Conservation (phyloP, 2,113 vertebrate species). For the Turdus rufiventris region DNA sequence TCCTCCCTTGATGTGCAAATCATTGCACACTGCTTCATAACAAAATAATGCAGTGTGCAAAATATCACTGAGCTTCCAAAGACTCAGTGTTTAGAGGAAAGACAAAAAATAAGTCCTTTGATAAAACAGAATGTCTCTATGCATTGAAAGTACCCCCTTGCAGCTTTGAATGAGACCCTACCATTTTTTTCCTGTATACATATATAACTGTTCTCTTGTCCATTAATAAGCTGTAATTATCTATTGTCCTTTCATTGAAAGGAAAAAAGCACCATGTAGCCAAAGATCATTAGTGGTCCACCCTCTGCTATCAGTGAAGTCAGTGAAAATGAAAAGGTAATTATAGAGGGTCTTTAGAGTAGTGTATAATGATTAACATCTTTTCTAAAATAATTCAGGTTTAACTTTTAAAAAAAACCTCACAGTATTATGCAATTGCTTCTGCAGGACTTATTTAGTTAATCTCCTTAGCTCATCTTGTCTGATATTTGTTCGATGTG, state of each 20-base stretch:
- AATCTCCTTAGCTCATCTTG: background rate
- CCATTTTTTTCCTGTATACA: background rate
- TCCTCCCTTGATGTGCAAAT: background rate
- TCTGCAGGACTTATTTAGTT: background rate
- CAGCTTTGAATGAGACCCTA: background rate
- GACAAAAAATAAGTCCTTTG: background rate
- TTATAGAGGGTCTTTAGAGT: constrained; percentile 17
- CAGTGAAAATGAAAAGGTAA: constrained; percentile 41
- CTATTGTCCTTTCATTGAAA: constrained; percentile 30
- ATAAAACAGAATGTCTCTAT: background rate
- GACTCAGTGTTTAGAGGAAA: background rate
- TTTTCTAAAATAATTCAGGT: background rate
- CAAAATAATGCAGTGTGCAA: background rate
- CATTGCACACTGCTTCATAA: background rate
- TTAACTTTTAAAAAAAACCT: background rate
- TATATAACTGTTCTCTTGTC: background rate
- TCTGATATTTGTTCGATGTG: background rate
- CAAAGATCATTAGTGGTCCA: constrained; percentile 42
- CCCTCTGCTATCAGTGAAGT: constrained; percentile 32
- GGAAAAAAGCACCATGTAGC: constrained; percentile 26
- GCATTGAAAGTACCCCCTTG: background rate
- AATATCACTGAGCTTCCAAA: background rate
- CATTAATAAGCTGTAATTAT: constrained; percentile 50
- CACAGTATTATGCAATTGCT: background rate
- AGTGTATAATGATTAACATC: background rate